phyloP scores from a whole-genome alignment of 2,888 invertebrate species.

The Ceramica pisi region DNA sequence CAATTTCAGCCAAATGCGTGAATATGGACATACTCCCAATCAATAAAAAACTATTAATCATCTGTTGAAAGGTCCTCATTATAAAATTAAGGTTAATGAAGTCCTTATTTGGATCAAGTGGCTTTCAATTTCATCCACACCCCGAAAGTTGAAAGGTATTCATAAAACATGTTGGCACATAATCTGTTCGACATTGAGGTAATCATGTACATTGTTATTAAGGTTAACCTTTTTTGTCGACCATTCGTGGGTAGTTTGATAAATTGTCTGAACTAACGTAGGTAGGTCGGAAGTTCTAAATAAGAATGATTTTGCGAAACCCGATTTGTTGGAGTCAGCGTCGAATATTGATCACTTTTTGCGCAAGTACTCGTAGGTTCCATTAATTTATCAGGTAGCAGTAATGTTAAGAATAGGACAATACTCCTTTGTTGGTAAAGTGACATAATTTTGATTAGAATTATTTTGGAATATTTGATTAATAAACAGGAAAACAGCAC shows the following conservation, averaged over 20 bases:
- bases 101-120: conserved; percentile 21
- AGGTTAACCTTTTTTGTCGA: conserved; percentile 59
- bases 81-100: conserved; percentile 28
- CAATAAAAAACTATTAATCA: conserved; percentile 42
- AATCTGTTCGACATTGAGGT: conserved; percentile 72
- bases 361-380: conserved; percentile 11
- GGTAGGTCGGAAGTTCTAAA: conserved; percentile 53
- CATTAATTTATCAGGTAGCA: conserved; percentile 10
- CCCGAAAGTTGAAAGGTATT: conserved; percentile 26
- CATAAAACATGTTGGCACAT: conserved; percentile 47
- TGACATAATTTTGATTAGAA: conserved; percentile 22
- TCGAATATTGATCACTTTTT: conserved; percentile 20
- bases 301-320: conserved; percentile 19
- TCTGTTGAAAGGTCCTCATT: conserved; percentile 33
- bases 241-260: conserved; percentile 66
- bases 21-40: not conserved
- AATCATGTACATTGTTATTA: conserved; percentile 68
- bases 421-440: conserved; percentile 4
- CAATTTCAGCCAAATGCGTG: not conserved
- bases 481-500: not conserved
- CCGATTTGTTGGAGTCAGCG: conserved; percentile 18
- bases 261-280: conserved; percentile 49
- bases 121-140: conserved; percentile 27
- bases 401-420: not conserved
- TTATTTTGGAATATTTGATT: not conserved